Percentiles rank a stretch among this genome's conserved stretches.
Conservation (phyloP, 2,113 vertebrate genomes). For the Neogale vison region DNA sequence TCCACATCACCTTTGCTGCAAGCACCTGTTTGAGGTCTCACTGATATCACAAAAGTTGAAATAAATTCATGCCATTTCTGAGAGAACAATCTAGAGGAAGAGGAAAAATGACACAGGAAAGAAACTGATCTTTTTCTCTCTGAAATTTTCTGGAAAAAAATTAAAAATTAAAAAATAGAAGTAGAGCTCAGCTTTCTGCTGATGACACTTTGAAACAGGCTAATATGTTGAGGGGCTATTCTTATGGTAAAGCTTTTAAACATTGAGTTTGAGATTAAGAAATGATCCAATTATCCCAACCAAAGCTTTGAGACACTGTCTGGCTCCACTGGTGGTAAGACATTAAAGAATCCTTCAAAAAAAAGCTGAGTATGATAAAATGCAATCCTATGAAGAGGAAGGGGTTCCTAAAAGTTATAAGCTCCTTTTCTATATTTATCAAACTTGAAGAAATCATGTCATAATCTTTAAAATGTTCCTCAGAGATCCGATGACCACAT, state of each 20-base stretch:
- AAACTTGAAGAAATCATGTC: slow-evolving; percentile 18
- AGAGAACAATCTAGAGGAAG: background rate
- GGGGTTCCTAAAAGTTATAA: background rate
- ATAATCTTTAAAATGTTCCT: slow-evolving; percentile 40
- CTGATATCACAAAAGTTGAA: background rate
- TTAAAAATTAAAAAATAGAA: background rate
- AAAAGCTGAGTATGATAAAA: slow-evolving; percentile 36
- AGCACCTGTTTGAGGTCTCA: slow-evolving; percentile 23
- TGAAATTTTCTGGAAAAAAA: slow-evolving; percentile 5
- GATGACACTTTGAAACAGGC: background rate
- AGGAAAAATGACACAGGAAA: slow-evolving; percentile 7
- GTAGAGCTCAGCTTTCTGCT: slow-evolving; percentile 11
- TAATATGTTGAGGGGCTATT: slow-evolving; percentile 50
- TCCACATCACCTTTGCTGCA: background rate
- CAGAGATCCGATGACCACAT: background rate
- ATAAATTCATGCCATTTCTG: background rate
- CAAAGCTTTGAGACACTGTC: slow-evolving; percentile 54
- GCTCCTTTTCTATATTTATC: background rate
- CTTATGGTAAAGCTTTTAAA: background rate
- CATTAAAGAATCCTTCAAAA: slow-evolving; percentile 15
- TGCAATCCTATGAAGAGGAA: background rate
- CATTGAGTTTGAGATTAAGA: slow-evolving; percentile 66
- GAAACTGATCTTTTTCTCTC: background rate
- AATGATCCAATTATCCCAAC: slow-evolving; percentile 67
- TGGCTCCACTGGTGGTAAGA: slow-evolving; percentile 59